These are phyloP conservation scores for Etheostoma spectabile DNA, from an alignment of 2,113 vertebrate species.

Conservation along the genomic window DNA sequence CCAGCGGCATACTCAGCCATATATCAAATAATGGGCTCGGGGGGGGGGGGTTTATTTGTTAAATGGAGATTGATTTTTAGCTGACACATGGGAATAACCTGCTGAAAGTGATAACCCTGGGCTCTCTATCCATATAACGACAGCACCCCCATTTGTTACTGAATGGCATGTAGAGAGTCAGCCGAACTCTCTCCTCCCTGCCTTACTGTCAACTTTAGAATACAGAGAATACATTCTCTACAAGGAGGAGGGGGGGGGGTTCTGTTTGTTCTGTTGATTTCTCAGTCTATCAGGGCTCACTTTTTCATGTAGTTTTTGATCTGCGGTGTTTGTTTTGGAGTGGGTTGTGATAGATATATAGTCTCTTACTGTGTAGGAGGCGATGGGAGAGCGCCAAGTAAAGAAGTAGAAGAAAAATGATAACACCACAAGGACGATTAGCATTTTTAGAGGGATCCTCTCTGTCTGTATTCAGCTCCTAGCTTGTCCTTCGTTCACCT, in stretches of 20 bases:
- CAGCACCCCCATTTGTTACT: constrained; percentile 56
- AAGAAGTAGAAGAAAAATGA: not conserved
- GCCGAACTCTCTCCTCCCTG: constrained; percentile 12
- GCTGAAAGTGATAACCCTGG: constrained; percentile 57
- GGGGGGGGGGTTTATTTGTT: constrained; percentile 51
- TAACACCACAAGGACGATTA: constrained; percentile 3
- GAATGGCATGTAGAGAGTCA: constrained; percentile 30
- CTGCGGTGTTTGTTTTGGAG: constrained; percentile 46
- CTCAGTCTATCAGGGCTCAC: constrained; percentile 16
- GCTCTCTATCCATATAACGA: constrained; percentile 48
- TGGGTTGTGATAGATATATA: constrained; percentile 45
- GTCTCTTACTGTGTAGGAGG: constrained; percentile 31
- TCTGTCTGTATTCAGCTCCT: constrained; percentile 18
- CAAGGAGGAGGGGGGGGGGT: too few species aligned
- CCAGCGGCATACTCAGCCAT: constrained; percentile 21
- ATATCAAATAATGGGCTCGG: constrained; percentile 36
- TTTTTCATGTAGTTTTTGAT: constrained; percentile 53
- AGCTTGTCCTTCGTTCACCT: constrained; percentile 28
- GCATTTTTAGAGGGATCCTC: constrained; percentile 24
- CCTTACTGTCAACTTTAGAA: constrained; percentile 38
- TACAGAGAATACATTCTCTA: too few species aligned
- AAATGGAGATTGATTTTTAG: constrained; percentile 61
- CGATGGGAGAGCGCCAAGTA: not conserved
- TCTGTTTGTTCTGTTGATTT: constrained; percentile 33
- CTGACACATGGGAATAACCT: constrained; percentile 56